Conservation (phyloP, 1,140 invertebrate species). For the Linepithema humile region DNA sequence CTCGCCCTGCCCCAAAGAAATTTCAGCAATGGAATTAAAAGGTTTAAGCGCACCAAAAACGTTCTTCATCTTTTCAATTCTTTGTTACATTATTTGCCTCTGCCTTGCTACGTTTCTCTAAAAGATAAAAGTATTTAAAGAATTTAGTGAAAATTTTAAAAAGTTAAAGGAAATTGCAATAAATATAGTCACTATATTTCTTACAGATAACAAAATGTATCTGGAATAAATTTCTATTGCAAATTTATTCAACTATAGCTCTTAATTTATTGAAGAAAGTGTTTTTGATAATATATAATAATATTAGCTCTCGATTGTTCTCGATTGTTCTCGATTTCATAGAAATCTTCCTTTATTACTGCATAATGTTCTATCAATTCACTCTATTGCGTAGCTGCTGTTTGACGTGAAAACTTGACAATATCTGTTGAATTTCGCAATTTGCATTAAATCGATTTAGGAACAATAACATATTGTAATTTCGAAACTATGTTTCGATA, state of each 20-base stretch:
- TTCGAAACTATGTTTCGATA: background rate
- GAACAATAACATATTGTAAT: background rate
- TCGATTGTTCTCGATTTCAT: background rate
- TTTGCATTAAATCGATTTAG: background rate
- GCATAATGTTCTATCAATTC: background rate
- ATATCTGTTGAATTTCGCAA: background rate
- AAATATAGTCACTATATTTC: too few relatives aligned
- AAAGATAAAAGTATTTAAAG: too few relatives aligned
- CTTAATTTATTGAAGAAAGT: background rate
- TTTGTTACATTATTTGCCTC: slow-evolving; percentile 15
- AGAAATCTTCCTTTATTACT: background rate
- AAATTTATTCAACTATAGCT: background rate
- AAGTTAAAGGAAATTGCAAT: too few relatives aligned
- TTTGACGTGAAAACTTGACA: too few relatives aligned
- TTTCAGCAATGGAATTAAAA: slow-evolving; percentile 54
- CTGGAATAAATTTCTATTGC: background rate
- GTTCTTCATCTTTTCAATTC: background rate
- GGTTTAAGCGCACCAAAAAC: slow-evolving; percentile 26
- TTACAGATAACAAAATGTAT: background rate
- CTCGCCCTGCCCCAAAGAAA: slow-evolving; percentile 28
- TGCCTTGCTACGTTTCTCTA: background rate
- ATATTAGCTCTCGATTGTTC: too few relatives aligned
- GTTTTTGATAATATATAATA: background rate
- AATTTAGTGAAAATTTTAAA: too few relatives aligned
- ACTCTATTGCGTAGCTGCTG: too few relatives aligned